These are phyloP conservation scores for Phrynocephalus guinanensis DNA, from an alignment of 2,797 vertebrate species.

Conservation along the genomic window DNA sequence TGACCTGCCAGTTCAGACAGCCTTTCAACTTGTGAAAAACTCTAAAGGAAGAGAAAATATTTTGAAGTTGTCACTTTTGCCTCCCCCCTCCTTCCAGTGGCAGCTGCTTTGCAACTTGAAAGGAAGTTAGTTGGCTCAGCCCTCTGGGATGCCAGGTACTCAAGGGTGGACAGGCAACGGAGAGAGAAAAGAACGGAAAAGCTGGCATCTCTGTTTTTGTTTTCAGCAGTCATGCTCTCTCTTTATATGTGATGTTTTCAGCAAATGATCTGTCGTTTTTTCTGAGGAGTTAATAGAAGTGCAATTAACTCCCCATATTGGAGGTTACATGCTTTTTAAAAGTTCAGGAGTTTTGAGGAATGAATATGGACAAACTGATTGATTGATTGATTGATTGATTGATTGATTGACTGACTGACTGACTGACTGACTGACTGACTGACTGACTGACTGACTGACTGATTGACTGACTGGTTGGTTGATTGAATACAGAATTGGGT, in stretches of 20 bases:
- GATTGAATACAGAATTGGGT: too few relatives aligned
- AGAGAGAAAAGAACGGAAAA: background rate
- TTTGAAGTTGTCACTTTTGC: conserved; percentile 32
- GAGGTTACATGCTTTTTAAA: background rate
- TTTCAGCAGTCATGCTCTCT: background rate
- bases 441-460: too few relatives aligned
- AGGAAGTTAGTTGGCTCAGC: conserved; percentile 2
- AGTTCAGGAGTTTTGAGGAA: background rate
- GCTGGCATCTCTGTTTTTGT: conserved; percentile 14
- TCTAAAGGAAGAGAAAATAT: conserved; percentile 17
- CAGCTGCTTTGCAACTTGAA: conserved; percentile 28
- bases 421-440: too few relatives aligned
- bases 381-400: background rate
- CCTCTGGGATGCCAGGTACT: conserved; percentile 18
- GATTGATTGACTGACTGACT: too few relatives aligned
- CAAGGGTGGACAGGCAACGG: background rate
- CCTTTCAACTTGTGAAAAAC: conserved; percentile 17
- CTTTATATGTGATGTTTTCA: background rate
- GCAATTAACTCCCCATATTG: background rate
- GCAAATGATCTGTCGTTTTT: background rate
- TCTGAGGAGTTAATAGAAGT: background rate
- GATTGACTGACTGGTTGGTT: too few relatives aligned
- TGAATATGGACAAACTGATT: background rate
- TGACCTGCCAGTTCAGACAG: background rate
- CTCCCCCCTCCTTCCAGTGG: background rate